A percentile compares a stretch with the other conserved stretches of the same genome.
phyloP scores from a whole-genome alignment of 1,140 invertebrate species.

The Xylocopa sonorina region DNA sequence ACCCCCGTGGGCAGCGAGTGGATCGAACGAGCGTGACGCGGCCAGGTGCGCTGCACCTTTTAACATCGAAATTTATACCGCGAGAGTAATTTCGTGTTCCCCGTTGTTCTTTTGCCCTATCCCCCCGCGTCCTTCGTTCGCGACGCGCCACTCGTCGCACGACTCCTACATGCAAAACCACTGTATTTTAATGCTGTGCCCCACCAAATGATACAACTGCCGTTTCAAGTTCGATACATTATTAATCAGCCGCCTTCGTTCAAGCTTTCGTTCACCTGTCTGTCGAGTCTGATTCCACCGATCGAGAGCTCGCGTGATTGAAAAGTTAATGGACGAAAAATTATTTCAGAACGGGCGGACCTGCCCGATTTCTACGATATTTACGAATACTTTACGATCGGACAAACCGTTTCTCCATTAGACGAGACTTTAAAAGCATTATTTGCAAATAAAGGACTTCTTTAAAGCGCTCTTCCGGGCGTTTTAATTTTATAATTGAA shows the following conservation, averaged over 20 bases:
- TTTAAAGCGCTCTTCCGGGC: too few species aligned
- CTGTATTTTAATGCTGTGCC: background rate
- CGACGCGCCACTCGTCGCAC: background rate
- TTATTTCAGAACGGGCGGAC: background rate
- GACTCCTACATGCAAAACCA: background rate
- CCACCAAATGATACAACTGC: background rate
- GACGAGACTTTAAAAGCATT: too few species aligned
- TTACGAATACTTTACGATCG: too few species aligned
- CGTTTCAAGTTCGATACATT: background rate
- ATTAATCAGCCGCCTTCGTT: background rate
- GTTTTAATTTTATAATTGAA: too few species aligned
- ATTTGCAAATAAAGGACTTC: too few species aligned
- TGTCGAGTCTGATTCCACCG: background rate
- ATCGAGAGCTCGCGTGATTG: background rate
- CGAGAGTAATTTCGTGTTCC: conserved; percentile 38
- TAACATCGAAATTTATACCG: conserved; percentile 43
- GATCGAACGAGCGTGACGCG: conserved; percentile 37
- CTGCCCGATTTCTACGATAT: background rate
- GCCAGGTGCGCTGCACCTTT: conserved; percentile 57
- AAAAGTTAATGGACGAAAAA: background rate
- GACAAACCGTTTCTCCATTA: too few species aligned
- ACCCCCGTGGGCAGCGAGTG: background rate
- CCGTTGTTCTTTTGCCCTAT: background rate
- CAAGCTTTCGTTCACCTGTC: background rate
- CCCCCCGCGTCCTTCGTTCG: background rate